A percentile compares a stretch with the other conserved stretches of the same genome.
Evolutionary conservation across 2,888 invertebrate genomes (phyloP).

Genomic region (Synanthedon myopaeformis): DNA sequence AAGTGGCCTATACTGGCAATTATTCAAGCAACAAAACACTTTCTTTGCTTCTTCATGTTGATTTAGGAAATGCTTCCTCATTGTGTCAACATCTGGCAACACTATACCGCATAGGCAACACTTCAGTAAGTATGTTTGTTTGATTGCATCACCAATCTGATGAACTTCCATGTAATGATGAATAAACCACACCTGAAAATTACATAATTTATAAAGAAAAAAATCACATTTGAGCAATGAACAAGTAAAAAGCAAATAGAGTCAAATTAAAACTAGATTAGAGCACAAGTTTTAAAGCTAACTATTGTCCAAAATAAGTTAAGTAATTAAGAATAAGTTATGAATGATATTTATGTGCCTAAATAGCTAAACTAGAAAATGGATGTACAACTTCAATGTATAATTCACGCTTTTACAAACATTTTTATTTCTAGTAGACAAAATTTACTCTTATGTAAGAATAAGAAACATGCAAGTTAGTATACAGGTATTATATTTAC

Average conservation of each 20-base stretch:
- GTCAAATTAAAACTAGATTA: too few species aligned
- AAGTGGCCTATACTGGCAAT: slow-evolving; percentile 51
- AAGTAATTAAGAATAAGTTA: too few species aligned
- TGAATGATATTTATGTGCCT: too few species aligned
- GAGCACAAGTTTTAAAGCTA: too few species aligned
- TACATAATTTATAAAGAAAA: neutral
- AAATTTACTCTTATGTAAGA: neutral
- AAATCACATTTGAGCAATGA: too few species aligned
- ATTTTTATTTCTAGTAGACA: neutral
- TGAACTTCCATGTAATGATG: slow-evolving; percentile 50
- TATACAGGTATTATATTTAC: too few species aligned
- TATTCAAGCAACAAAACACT: slow-evolving; percentile 46
- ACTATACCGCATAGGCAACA: slow-evolving; percentile 50
- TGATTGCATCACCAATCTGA: slow-evolving; percentile 5
- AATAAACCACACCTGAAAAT: slow-evolving; percentile 47
- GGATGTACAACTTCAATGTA: too few species aligned
- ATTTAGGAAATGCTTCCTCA: slow-evolving; percentile 43
- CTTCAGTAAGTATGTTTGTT: slow-evolving; percentile 37
- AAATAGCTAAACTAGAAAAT: too few species aligned
- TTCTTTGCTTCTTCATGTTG: slow-evolving; percentile 48
- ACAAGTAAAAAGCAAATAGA: too few species aligned
- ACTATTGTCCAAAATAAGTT: too few species aligned
- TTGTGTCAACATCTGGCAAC: slow-evolving; percentile 31
- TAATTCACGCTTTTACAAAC: too few species aligned
- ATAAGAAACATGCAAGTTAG: neutral